phyloP scores from a whole-genome alignment of 2,888 invertebrate genomes.

The Cephonodes hylas region DNA sequence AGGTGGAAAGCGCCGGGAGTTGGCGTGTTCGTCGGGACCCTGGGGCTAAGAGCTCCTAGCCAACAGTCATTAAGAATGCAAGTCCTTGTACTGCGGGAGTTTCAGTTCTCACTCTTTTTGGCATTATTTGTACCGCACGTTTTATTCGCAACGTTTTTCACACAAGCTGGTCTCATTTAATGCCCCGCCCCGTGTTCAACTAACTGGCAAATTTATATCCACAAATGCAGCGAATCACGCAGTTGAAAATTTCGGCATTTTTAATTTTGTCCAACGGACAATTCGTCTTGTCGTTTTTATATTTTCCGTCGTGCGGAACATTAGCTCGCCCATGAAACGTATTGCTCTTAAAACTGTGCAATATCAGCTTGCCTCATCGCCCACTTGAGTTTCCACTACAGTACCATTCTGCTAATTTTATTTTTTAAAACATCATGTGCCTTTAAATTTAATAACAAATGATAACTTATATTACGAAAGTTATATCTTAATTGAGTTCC shows the following conservation, averaged over 20 bases:
- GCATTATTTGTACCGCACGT: slow-evolving; percentile 23
- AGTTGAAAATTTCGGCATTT: slow-evolving; percentile 13
- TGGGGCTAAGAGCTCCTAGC: neutral
- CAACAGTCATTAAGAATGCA: slow-evolving; percentile 31
- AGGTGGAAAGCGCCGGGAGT: slow-evolving; percentile 14
- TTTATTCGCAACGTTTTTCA: slow-evolving; percentile 33
- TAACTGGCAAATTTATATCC: slow-evolving; percentile 19
- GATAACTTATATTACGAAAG: too few relatives aligned
- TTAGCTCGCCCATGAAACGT: neutral
- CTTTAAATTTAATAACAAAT: too few relatives aligned
- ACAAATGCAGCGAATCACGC: slow-evolving; percentile 21
- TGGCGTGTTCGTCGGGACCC: neutral
- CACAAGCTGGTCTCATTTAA: slow-evolving; percentile 25
- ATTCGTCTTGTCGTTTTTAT: neutral
- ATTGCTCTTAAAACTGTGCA: neutral
- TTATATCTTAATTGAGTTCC: too few relatives aligned
- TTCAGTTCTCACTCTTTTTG: slow-evolving; percentile 30
- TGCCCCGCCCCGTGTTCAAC: slow-evolving; percentile 27
- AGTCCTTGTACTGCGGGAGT: slow-evolving; percentile 21
- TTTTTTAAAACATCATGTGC: too few relatives aligned
- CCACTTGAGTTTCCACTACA: neutral
- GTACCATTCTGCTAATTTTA: too few relatives aligned
- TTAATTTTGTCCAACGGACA: slow-evolving; percentile 14
- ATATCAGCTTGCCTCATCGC: neutral
- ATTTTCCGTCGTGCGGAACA: neutral